Percentiles rank a stretch among this genome's conserved stretches.
Evolutionary conservation across 2,797 vertebrate species (phyloP).

Genomic region (Falco biarmicus): DNA sequence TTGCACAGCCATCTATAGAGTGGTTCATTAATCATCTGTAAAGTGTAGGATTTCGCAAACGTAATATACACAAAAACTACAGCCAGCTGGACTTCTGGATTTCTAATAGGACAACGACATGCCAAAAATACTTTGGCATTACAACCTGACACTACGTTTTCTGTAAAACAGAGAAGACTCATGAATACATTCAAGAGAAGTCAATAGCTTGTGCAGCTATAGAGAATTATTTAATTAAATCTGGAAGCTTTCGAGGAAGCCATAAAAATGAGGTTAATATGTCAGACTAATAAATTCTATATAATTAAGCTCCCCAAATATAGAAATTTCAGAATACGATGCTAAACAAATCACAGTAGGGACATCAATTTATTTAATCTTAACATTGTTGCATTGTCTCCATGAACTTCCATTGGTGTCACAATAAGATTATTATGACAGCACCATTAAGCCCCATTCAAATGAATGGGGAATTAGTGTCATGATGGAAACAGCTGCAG

Average conservation of each 20-base stretch:
- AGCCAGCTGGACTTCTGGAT: conserved; percentile 9
- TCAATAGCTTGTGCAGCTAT: conserved; percentile 46
- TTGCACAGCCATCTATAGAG: background rate
- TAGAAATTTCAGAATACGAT: conserved; percentile 60
- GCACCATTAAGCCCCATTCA: conserved; percentile 66
- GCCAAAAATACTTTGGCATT: conserved; percentile 30
- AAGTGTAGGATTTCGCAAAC: background rate
- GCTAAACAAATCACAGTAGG: conserved; percentile 59
- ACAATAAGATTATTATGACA: conserved; percentile 72
- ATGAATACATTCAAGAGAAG: conserved; percentile 57
- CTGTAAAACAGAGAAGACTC: conserved; percentile 23
- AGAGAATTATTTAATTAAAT: conserved; percentile 68
- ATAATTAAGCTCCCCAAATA: conserved; percentile 69
- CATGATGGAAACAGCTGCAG: conserved; percentile 70
- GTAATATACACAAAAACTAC: background rate
- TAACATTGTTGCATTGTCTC: conserved; percentile 71
- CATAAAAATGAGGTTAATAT: conserved; percentile 72
- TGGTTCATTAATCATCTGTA: conserved; percentile 2
- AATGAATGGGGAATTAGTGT: conserved; percentile 72
- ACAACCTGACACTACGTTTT: background rate
- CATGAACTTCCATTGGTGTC: conserved; percentile 69
- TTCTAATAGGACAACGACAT: background rate
- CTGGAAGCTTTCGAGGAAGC: conserved; percentile 49
- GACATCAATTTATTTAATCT: conserved; percentile 74
- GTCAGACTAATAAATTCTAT: conserved; percentile 71